Evolutionary conservation across 1,140 invertebrate species (phyloP), one percentile per base, ranked within the genome.

Genomic region (Pogonus chalceus): DNA sequence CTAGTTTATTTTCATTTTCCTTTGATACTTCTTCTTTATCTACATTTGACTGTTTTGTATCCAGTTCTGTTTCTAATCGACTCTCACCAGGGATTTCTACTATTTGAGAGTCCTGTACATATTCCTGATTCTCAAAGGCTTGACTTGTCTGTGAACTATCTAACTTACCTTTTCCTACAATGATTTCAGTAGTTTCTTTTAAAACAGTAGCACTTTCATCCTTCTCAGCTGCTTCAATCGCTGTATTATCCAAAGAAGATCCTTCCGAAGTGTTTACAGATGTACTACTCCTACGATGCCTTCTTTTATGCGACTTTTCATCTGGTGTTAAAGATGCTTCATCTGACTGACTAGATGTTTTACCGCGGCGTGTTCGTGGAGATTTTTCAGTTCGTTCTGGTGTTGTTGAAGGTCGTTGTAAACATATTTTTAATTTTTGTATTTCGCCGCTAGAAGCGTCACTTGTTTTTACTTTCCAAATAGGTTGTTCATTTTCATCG

Each of bases 381-480:
- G 49, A 51, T 35, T 35, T 26, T 51, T 51, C 49, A 23, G 46
- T 54, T 43, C 58, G 56, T 55, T 61, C 61, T 2, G 61, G 61
- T 12, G 61, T 59, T 23, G 56, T 46, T n/a, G 35, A 47, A 1
- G 55, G 58, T 47, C 55, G 50, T 24, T 56, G 54, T 49, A 59
- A 26, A 52, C 55, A 57, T 43, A 62, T 58, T 47, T 61, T 62
- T n/a, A 62, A 46, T 53, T 60, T 61, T 43, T 58, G 58, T 53
- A 57, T 56, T 22, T 60, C 58, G 16, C 56, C 53, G 22, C 39
- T 53, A 7, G 55, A 37, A 21, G 49, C 23, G 14, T 53, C 53
- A 16, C 52, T 47, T 22, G 58, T 47, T 26, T 56, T 55, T 2
- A 59, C 53, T 50, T 57, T 56, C 58, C 55, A 57, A 20, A 57